Conservation (phyloP, 2,888 invertebrate genomes). For the Parnassius smintheus region DNA sequence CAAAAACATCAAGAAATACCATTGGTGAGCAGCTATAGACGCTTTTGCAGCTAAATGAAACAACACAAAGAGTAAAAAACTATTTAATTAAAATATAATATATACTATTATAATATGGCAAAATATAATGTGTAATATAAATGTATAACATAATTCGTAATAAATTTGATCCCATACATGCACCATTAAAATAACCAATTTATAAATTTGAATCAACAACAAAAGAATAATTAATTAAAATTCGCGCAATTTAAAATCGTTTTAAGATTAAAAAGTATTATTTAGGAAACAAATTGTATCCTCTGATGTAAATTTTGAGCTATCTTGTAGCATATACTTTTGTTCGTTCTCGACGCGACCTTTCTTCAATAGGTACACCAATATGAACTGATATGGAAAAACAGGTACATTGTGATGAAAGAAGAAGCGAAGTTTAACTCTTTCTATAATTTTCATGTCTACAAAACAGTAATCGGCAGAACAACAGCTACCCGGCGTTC, state of each 20-base stretch:
- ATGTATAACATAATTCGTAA: constrained; percentile 5
- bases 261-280: constrained; percentile 20
- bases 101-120: constrained; percentile 20
- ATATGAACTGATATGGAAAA: constrained; percentile 71
- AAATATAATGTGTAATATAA: not conserved
- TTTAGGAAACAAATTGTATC: constrained; percentile 19
- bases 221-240: constrained; percentile 5
- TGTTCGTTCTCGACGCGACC: constrained; percentile 67
- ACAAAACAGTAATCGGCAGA: constrained; percentile 74
- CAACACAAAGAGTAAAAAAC: constrained; percentile 6
- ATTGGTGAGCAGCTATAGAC: no score
- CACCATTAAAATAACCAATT: constrained; percentile 14
- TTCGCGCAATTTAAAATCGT: not conserved
- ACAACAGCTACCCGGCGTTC: constrained; percentile 74
- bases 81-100: constrained; percentile 19
- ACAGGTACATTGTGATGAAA: constrained; percentile 73
- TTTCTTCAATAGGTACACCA: constrained; percentile 65
- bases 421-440: constrained; percentile 70
- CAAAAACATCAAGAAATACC: not conserved
- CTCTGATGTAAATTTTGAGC: constrained; percentile 45
- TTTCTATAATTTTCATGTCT: constrained; percentile 74
- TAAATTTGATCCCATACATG: constrained; percentile 13
- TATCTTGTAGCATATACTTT: constrained; percentile 71
- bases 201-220: constrained; percentile 9
- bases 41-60: constrained; percentile 7